phyloP scores from a whole-genome alignment of 1,140 invertebrate genomes.

The Armadillidium nasatum region DNA sequence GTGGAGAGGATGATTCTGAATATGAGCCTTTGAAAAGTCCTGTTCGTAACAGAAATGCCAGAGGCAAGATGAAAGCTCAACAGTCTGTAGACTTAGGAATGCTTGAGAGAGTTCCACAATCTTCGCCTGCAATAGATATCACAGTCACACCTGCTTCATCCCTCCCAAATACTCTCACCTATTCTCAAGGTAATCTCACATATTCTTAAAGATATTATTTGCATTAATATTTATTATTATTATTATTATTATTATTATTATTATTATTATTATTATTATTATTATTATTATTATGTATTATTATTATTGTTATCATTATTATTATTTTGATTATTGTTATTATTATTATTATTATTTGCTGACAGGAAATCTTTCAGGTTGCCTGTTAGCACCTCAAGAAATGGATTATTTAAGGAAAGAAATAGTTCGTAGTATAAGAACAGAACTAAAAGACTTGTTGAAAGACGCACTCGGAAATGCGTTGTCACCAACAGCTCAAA shows the following conservation, averaged over 20 bases:
- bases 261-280: no score
- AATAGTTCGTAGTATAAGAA: conserved; percentile 47
- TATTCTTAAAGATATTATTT: no score
- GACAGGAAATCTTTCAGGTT: conserved; percentile 39
- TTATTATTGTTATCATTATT: no score
- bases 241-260: no score
- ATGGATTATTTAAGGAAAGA: conserved; percentile 50
- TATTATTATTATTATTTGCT: no score
- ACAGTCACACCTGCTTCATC: conserved; percentile 36
- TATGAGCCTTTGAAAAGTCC: background rate
- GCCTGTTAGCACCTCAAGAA: conserved; percentile 45
- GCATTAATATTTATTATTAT: no score
- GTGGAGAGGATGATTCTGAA: background rate
- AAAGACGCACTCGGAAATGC: conserved; percentile 44
- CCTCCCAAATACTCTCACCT: conserved; percentile 32
- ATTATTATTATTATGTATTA: no score
- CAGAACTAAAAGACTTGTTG: conserved; percentile 46
- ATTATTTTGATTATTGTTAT: no score
- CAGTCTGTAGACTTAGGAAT: conserved; percentile 43
- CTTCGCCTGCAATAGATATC: conserved; percentile 19
- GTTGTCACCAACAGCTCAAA: conserved; percentile 35
- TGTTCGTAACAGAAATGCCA: background rate
- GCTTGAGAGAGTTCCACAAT: conserved; percentile 33
- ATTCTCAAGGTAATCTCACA: conserved; percentile 39
- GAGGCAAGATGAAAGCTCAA: conserved; percentile 17